phyloP scores from a whole-genome alignment of 2,113 vertebrate species.

The Brachirus orientalis region DNA sequence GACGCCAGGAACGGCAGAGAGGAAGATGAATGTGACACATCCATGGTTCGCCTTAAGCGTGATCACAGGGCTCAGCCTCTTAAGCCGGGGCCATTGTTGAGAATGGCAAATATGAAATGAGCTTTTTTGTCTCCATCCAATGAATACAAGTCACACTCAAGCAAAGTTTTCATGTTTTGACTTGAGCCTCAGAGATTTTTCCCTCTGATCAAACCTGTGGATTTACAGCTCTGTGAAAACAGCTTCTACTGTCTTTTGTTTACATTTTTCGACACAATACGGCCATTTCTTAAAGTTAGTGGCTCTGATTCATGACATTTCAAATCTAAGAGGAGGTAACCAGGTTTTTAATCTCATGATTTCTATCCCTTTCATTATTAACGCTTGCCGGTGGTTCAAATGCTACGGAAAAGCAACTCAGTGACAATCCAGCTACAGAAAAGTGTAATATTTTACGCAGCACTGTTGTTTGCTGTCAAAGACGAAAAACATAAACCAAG shows the following conservation, averaged over 20 bases:
- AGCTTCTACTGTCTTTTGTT: not conserved
- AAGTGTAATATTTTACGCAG: too few relatives aligned
- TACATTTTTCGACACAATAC: slow-evolving; percentile 22
- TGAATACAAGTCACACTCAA: slow-evolving; percentile 38
- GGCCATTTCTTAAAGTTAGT: slow-evolving; percentile 39
- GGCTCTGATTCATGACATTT: slow-evolving; percentile 41
- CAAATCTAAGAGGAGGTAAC: slow-evolving; percentile 18
- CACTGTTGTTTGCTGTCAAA: too few relatives aligned
- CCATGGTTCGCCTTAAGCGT: slow-evolving; percentile 58
- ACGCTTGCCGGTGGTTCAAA: slow-evolving; percentile 18
- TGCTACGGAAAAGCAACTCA: not conserved
- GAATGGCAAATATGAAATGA: slow-evolving; percentile 30
- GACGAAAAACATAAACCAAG: too few relatives aligned
- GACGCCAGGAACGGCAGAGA: slow-evolving; percentile 15
- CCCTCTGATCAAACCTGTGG: slow-evolving; percentile 31
- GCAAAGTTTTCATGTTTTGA: slow-evolving; percentile 64
- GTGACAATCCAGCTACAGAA: too few relatives aligned
- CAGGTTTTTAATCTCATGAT: slow-evolving; percentile 20
- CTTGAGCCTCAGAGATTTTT: slow-evolving; percentile 56
- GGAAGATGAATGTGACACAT: slow-evolving; percentile 49
- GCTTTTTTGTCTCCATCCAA: slow-evolving; percentile 49
- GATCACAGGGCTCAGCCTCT: slow-evolving; percentile 46
- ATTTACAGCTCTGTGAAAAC: slow-evolving; percentile 12
- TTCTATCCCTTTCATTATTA: slow-evolving; percentile 24
- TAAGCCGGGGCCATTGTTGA: slow-evolving; percentile 32